Evolutionary conservation across 1,140 invertebrate genomes (phyloP).

Genomic region (Cardiocondyla obscurior): DNA sequence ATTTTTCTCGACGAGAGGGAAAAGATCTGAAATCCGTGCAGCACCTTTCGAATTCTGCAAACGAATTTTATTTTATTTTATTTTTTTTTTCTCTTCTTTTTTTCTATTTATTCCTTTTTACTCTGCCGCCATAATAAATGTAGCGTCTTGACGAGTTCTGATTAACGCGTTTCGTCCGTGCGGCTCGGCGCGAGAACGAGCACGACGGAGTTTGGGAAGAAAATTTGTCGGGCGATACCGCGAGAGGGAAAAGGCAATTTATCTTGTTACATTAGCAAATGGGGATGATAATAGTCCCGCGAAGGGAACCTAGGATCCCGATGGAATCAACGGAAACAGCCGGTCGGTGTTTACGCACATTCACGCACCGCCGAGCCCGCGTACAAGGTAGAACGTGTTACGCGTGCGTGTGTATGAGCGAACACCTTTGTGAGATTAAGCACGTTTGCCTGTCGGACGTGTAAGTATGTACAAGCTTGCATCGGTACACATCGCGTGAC

Average conservation of each 20-base stretch:
- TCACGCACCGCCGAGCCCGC: conserved; percentile 10
- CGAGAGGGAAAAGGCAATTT: conserved; percentile 63
- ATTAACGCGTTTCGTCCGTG: not conserved
- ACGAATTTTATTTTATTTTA: too few relatives aligned
- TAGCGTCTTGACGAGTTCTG: not conserved
- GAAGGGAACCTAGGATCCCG: not conserved
- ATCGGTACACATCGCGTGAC: not conserved
- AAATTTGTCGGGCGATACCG: conserved; percentile 51
- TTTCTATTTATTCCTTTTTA: too few relatives aligned
- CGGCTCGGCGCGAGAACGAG: not conserved
- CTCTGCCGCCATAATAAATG: too few relatives aligned
- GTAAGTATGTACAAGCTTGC: not conserved
- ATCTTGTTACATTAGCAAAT: conserved; percentile 75
- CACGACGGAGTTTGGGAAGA: conserved; percentile 4
- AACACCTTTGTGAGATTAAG: conserved; percentile 23
- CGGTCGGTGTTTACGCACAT: conserved; percentile 42
- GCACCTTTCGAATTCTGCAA: too few relatives aligned
- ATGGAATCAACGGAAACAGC: conserved; percentile 47
- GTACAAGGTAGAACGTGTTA: not conserved
- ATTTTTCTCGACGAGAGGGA: not conserved
- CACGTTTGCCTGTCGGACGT: not conserved
- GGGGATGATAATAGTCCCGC: conserved; percentile 71
- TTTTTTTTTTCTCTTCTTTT: too few relatives aligned
- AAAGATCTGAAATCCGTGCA: too few relatives aligned
- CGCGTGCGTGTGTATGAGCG: not conserved